Evolutionary conservation across 37 sponge, comb jelly and placozoan genomes (phyloP).

Genomic region (Chondrilla cf. caribensis): DNA sequence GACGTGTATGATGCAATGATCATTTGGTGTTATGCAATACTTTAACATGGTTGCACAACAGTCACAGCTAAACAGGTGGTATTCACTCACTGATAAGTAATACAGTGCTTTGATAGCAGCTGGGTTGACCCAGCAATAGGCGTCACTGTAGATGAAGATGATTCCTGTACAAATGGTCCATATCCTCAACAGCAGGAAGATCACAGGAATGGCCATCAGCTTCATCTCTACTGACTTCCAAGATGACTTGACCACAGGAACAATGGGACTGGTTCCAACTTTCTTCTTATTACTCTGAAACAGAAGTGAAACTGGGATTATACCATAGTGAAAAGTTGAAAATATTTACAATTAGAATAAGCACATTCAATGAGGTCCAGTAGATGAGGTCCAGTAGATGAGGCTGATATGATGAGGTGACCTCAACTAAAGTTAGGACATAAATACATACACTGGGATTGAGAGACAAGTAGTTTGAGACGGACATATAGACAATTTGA

Average conservation of each 20-base stretch:
- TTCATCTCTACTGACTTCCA: conserved; percentile 48
- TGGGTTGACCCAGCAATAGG: not conserved
- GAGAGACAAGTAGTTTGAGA: not conserved
- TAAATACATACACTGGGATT: not conserved
- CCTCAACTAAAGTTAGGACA: too few species aligned
- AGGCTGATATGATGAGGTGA: too few species aligned
- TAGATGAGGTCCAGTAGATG: too few species aligned
- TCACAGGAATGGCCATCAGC: conserved; percentile 55
- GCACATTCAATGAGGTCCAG: too few species aligned
- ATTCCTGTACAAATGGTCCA: conserved; percentile 35
- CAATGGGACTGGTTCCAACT: not conserved
- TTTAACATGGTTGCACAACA: too few species aligned
- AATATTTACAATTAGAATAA: too few species aligned
- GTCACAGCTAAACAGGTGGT: too few species aligned
- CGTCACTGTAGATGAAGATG: conserved; percentile 20
- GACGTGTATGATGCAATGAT: too few species aligned
- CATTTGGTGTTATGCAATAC: too few species aligned
- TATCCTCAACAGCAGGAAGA: conserved; percentile 58
- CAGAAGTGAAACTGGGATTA: too few species aligned
- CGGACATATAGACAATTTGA: too few species aligned
- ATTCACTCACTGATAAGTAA: conserved; percentile 35
- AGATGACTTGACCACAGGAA: not conserved
- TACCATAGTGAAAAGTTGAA: too few species aligned
- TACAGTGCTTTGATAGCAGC: not conserved
- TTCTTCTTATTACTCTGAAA: not conserved